Evolutionary conservation across 2,888 invertebrate species (phyloP), one percentile per base, ranked within the genome.

Genomic region (Zeuzera pyrina): DNA sequence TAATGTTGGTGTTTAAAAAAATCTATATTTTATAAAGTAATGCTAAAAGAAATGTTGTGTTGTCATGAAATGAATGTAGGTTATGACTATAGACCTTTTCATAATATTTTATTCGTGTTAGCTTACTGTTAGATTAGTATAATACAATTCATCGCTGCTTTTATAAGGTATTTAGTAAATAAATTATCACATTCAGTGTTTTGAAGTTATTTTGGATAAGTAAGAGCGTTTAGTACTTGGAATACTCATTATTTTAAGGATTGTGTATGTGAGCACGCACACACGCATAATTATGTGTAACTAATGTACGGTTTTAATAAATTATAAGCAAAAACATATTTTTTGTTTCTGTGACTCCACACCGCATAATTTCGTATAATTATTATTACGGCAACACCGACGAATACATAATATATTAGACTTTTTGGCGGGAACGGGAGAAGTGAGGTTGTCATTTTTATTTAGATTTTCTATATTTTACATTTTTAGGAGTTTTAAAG

Each of bases 181-280:
- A 25, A 54, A 57, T 67, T 65, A 54, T 73, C 63, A 67, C 66
- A 72, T 76, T 72, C 71, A 69, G 69, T 76, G 69, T 76, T 67
- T 55, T 8, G 45, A 47, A 43, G 38, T 49, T 54, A 56, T 57
- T 39, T 50, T 42, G 38, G 37, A 47, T 47, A 45, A 42, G 43
- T 48, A 24, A 5, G 13, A 54, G 42, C 45, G 48, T 55, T 48
- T 67, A 67, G 79, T 81, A 81, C 81, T 62, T 57, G 40, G 61
- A 81, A 81, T 81, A 81, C 81, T 81, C 81, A 81, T 73, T 78
- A 77, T 31, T 45, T 22, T 70, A 63, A 61, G 57, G 39, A 32
- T 39, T 38, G 41, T 46, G 41, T 52, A 52, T 49, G 58, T 19
- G 13, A 25, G 21, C 5, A 29, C 21, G 29, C 29, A 21, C 21